Conservation (phyloP, 2,888 invertebrate genomes). For the Drepanosiphum platanoidis region DNA sequence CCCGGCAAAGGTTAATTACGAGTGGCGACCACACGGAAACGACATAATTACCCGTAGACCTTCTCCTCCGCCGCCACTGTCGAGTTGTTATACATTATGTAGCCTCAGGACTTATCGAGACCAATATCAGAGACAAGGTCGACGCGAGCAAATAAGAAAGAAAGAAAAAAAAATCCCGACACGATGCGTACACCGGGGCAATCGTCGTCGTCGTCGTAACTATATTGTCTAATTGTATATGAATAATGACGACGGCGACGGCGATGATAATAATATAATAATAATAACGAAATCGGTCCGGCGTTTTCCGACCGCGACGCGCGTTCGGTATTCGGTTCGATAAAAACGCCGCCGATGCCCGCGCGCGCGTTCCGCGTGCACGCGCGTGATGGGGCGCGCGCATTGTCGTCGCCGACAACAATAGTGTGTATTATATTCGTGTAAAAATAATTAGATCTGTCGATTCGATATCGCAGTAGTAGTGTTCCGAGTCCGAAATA, state of each 20-base stretch:
- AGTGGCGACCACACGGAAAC: conserved; percentile 59
- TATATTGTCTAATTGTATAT: not conserved
- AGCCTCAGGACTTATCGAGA: not conserved
- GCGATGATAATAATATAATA: not conserved
- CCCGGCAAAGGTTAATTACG: conserved; percentile 59
- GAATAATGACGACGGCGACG: not conserved
- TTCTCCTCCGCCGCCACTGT: conserved; percentile 15
- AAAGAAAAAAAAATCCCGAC: not conserved
- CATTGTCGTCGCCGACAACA: not conserved
- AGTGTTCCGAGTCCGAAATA: not conserved
- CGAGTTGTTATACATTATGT: not conserved
- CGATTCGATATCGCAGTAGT: not conserved
- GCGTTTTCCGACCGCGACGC: not conserved
- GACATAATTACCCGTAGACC: conserved; percentile 57
- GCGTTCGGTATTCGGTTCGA: not conserved
- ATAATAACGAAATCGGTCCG: not conserved
- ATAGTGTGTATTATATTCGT: not conserved
- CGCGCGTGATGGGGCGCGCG: not conserved
- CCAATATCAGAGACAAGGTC: conserved; percentile 41
- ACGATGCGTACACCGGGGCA: not conserved
- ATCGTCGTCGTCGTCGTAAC: not conserved
- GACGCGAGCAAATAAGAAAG: not conserved
- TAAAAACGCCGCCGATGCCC: not conserved
- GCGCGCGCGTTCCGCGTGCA: not conserved
- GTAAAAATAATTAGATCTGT: not conserved